Conservation (phyloP, 2,113 vertebrate species). For the Brachyhypopomus gauderio region DNA sequence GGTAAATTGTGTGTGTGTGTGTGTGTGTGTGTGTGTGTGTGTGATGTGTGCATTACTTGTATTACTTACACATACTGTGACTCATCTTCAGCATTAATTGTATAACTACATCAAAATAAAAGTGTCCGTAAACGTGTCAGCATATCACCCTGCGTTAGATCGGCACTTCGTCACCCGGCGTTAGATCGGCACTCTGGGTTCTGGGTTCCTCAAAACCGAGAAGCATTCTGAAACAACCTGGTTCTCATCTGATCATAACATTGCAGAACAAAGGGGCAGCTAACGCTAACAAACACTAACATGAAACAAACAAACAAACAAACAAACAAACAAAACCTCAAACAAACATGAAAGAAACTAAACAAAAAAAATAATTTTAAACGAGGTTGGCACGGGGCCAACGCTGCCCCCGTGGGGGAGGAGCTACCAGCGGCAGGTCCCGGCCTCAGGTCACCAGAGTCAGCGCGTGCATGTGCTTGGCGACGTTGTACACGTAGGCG, state of each 20-base stretch:
- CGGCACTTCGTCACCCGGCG: neutral
- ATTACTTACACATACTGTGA: slow-evolving; percentile 10
- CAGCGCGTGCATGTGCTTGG: slow-evolving; percentile 89
- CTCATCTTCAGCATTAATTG: neutral
- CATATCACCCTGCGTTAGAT: neutral
- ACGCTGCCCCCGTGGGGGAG: slow-evolving; percentile 7
- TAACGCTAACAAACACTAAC: neutral
- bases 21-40: slow-evolving; percentile 1
- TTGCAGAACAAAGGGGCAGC: slow-evolving; percentile 3
- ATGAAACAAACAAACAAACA: too few relatives aligned
- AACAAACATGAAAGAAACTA: too few relatives aligned
- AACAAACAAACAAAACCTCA: neutral
- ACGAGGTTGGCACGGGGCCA: slow-evolving; percentile 9
- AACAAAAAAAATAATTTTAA: too few relatives aligned
- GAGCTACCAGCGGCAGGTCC: neutral
- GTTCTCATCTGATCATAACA: slow-evolving; percentile 6
- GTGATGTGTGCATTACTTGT: neutral
- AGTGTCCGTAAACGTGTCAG: neutral
- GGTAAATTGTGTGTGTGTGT: slow-evolving; percentile 2
- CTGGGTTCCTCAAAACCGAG: neutral
- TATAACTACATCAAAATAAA: neutral
- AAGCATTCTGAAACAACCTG: slow-evolving; percentile 6
- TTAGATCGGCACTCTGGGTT: neutral
- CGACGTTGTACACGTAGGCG: slow-evolving; percentile 91
- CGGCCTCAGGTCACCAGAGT: slow-evolving; percentile 81